These are phyloP conservation scores for Gymnothorax javanicus DNA, from an alignment of 2,797 vertebrate species.

Conservation along the genomic window DNA sequence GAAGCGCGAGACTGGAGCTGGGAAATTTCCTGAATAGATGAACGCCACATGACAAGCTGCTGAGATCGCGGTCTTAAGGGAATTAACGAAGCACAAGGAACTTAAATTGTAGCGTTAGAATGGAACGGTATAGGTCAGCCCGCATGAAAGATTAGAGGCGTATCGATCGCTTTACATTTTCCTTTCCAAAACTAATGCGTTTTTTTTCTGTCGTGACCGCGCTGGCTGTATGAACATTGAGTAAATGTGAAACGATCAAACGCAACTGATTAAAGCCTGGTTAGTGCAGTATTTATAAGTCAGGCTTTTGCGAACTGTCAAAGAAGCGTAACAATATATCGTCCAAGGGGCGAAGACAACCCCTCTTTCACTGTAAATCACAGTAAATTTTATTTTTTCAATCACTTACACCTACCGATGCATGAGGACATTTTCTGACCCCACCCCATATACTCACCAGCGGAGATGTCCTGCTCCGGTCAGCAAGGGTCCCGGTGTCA, in stretches of 20 bases:
- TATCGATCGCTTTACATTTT: neutral
- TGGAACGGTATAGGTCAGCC: conserved; percentile 3
- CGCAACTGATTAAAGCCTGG: neutral
- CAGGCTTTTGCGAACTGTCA: neutral
- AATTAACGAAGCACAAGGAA: conserved; percentile 10
- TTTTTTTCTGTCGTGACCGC: neutral
- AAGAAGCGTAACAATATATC: neutral
- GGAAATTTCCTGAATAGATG: neutral
- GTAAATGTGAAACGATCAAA: neutral
- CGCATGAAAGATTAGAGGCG: neutral
- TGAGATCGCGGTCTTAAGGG: neutral
- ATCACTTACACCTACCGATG: conserved; percentile 8
- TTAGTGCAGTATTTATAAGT: neutral
- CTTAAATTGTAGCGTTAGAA: neutral
- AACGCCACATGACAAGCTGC: conserved; percentile 5
- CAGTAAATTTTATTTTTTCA: neutral
- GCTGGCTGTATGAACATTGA: neutral
- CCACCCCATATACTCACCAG: neutral
- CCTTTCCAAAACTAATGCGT: neutral
- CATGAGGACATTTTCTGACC: neutral
- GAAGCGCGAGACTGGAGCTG: neutral
- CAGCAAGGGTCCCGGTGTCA: conserved; percentile 15
- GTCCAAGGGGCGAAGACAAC: neutral
- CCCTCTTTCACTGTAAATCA: neutral
- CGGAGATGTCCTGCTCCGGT: conserved; percentile 6